These are phyloP conservation scores for Erannis defoliaria DNA, from an alignment of 2,888 invertebrate genomes.

Conservation along the genomic window DNA sequence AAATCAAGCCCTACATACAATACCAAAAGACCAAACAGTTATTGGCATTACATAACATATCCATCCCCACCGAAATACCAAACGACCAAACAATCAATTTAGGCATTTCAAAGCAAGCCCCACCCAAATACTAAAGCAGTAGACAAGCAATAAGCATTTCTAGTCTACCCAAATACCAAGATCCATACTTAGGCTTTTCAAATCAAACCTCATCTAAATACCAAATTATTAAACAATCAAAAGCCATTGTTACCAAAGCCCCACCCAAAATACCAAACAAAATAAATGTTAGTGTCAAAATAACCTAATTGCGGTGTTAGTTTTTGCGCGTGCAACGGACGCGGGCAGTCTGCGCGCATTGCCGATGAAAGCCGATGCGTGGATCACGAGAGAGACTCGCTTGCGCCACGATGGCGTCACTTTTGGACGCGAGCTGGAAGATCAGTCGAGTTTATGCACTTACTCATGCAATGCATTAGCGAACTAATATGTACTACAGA, in stretches of 20 bases:
- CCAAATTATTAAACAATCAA: too few species aligned
- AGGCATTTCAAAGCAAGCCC: too few species aligned
- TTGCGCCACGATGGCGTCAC: slow-evolving; percentile 62
- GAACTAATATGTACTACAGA: background rate
- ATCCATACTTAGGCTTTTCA: too few species aligned
- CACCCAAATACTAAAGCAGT: too few species aligned
- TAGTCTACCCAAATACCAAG: too few species aligned
- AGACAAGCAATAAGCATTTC: too few species aligned
- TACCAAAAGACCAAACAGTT: too few species aligned
- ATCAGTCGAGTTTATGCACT: slow-evolving; percentile 1
- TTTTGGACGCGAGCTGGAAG: slow-evolving; percentile 49
- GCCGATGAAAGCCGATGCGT: slow-evolving; percentile 50
- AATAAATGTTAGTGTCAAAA: slow-evolving; percentile 1
- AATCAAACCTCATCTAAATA: too few species aligned
- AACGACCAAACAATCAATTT: too few species aligned
- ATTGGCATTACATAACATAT: too few species aligned
- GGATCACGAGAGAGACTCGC: slow-evolving; percentile 56
- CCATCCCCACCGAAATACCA: too few species aligned
- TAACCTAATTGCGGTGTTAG: slow-evolving; percentile 5
- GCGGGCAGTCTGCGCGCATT: slow-evolving; percentile 2
- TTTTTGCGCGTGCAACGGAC: background rate
- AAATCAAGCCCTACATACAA: too few species aligned
- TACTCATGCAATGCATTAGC: background rate
- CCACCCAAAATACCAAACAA: slow-evolving; percentile 1
- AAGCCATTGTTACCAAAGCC: background rate